Evolutionary conservation across 2,888 invertebrate species (phyloP).

Genomic region (Trissolcus japonicus): DNA sequence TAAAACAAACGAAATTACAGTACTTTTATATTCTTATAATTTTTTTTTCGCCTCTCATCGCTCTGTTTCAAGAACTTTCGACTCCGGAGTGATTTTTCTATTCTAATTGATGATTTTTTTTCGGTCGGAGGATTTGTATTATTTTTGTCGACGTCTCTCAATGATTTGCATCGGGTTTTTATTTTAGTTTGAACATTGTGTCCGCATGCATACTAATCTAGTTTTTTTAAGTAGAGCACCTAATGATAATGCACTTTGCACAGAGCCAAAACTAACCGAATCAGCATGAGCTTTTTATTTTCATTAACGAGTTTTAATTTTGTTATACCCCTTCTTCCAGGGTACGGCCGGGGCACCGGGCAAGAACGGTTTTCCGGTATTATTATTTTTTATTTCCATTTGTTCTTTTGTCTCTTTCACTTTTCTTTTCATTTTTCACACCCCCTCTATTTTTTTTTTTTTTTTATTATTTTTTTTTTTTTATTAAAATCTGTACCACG

Average conservation of each 20-base stretch:
- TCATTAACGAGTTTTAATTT: conserved; percentile 68
- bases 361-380: conserved; percentile 94
- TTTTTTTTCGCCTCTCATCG: not conserved
- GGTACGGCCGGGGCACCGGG: conserved; percentile 88
- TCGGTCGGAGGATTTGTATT: not conserved
- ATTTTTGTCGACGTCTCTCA: conserved; percentile 5
- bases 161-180: conserved; percentile 1
- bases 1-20: too few species aligned
- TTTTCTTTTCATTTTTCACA: conserved; percentile 38
- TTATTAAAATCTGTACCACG: conserved; percentile 40
- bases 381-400: conserved; percentile 78
- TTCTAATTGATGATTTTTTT: not conserved
- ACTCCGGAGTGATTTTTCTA: not conserved
- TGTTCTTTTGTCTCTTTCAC: conserved; percentile 61
- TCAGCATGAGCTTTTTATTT: conserved; percentile 42
- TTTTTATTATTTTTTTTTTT: conserved; percentile 65
- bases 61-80: not conserved
- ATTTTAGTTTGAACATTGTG: conserved; percentile 8
- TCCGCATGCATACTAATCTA: conserved; percentile 44
- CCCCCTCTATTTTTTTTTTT: conserved; percentile 75
- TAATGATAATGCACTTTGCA: conserved; percentile 17
- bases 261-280: conserved; percentile 30
- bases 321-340: conserved; percentile 79
- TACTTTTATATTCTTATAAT: too few species aligned
- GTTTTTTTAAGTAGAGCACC: conserved; percentile 22